These are phyloP conservation scores for Danionella dracula DNA, from an alignment of 2,797 vertebrate genomes.

Conservation along the genomic window DNA sequence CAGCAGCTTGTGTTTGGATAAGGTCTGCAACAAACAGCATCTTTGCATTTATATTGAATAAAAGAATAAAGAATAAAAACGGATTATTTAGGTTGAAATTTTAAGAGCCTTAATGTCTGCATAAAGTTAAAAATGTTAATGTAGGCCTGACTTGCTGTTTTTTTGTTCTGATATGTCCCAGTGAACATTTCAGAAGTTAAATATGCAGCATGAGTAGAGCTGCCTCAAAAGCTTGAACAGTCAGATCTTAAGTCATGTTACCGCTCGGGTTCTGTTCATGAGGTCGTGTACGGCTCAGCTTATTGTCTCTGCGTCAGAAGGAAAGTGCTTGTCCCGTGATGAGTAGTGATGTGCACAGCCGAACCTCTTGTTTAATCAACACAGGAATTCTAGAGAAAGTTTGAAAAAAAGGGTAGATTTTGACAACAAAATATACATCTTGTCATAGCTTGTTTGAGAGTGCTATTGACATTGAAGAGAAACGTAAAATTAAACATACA, in stretches of 20 bases:
- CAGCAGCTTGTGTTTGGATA: slow-evolving; percentile 12
- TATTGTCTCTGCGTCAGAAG: not conserved
- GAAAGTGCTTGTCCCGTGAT: not conserved
- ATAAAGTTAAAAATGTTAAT: too few relatives aligned
- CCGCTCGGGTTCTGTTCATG: not conserved
- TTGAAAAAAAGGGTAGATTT: not conserved
- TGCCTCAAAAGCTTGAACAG: not conserved
- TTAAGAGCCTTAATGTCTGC: too few relatives aligned
- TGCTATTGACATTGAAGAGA: not conserved
- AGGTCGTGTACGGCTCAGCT: not conserved
- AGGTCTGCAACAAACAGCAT: not conserved
- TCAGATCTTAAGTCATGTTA: not conserved
- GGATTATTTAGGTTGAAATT: too few relatives aligned
- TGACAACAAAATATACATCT: too few relatives aligned
- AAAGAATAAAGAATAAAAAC: too few relatives aligned
- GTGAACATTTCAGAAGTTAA: too few relatives aligned
- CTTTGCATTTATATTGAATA: not conserved
- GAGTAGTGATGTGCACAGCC: not conserved
- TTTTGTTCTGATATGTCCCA: not conserved
- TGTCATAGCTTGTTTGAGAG: not conserved
- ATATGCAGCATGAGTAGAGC: not conserved
- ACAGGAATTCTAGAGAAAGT: too few relatives aligned
- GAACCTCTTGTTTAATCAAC: not conserved
- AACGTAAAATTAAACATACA: too few relatives aligned
- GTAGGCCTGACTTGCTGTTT: too few relatives aligned